These are phyloP conservation scores for Margaritifera margaritifera DNA, from an alignment of 2,888 invertebrate species.

Conservation along the genomic window DNA sequence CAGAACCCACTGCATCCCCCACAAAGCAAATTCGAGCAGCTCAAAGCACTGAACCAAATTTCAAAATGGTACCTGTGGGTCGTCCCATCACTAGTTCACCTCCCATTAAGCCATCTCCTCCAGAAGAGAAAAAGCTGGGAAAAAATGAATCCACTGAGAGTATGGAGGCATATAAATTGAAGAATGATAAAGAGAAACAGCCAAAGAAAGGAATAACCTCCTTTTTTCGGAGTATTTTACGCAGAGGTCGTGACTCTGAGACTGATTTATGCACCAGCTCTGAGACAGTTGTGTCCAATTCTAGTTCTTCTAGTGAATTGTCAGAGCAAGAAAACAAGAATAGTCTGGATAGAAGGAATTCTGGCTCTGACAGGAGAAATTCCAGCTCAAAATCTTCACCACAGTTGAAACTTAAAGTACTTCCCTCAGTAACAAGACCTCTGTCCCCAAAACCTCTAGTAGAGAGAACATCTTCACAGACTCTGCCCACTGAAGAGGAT, in stretches of 20 bases:
- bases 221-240: conserved; percentile 58
- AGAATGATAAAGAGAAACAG: conserved; percentile 26
- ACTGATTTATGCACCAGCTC: conserved; percentile 24
- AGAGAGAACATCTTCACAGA: conserved; percentile 13
- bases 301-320: conserved; percentile 19
- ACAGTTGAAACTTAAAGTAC: conserved; percentile 41
- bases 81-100: conserved; percentile 44
- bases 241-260: conserved; percentile 48
- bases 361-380: conserved; percentile 24
- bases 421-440: conserved; percentile 25
- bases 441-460: conserved; percentile 25
- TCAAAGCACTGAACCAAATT: conserved; percentile 51
- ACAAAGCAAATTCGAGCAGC: conserved; percentile 29
- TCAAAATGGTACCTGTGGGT: conserved; percentile 62
- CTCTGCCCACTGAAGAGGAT: conserved; percentile 6
- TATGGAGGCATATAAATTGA: conserved; percentile 28
- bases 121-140: background rate
- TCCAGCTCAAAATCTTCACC: conserved; percentile 29
- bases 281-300: conserved; percentile 24
- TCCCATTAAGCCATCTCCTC: conserved; percentile 18
- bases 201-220: conserved; percentile 53
- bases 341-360: conserved; percentile 15
- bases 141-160: conserved; percentile 14
- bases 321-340: conserved; percentile 24
- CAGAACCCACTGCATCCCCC: conserved; percentile 38